A percentile compares a stretch with the other conserved stretches of the same genome.
phyloP scores from a whole-genome alignment of 2,797 vertebrate genomes.

The Psittacula echo region DNA sequence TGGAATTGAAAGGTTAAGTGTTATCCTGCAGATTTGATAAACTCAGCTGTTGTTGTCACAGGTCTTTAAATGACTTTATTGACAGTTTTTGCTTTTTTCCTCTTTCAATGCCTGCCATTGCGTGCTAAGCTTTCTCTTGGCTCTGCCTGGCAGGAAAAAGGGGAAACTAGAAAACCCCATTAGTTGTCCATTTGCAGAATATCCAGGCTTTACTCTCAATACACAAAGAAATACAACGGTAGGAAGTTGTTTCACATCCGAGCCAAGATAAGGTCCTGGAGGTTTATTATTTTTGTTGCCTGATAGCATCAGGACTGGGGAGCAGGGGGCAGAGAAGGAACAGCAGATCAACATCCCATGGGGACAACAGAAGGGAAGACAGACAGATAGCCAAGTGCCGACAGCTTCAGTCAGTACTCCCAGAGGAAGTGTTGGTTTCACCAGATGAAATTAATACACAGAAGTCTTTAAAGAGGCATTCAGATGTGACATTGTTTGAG shows the following conservation, averaged over 20 bases:
- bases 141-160: constrained; percentile 75
- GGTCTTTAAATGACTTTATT: constrained; percentile 52
- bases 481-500: constrained; percentile 82
- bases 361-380: constrained; percentile 67
- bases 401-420: constrained; percentile 84
- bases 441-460: constrained; percentile 78
- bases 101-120: constrained; percentile 60
- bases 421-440: constrained; percentile 83
- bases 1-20: constrained; percentile 67
- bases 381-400: constrained; percentile 81
- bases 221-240: constrained; percentile 75
- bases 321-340: constrained; percentile 74
- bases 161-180: constrained; percentile 76
- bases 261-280: constrained; percentile 90
- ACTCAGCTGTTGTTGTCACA: constrained; percentile 66
- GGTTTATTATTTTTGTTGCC: constrained; percentile 90
- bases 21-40: constrained; percentile 70
- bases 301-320: constrained; percentile 84
- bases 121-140: constrained; percentile 76
- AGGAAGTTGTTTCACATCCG: constrained; percentile 88
- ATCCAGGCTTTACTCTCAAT: constrained; percentile 68
- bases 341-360: constrained; percentile 72
- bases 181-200: constrained; percentile 73
- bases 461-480: constrained; percentile 73
- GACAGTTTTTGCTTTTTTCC: constrained; percentile 8